Conservation (phyloP, 1,140 invertebrate genomes). For the Aphelenchoides fujianensis region DNA sequence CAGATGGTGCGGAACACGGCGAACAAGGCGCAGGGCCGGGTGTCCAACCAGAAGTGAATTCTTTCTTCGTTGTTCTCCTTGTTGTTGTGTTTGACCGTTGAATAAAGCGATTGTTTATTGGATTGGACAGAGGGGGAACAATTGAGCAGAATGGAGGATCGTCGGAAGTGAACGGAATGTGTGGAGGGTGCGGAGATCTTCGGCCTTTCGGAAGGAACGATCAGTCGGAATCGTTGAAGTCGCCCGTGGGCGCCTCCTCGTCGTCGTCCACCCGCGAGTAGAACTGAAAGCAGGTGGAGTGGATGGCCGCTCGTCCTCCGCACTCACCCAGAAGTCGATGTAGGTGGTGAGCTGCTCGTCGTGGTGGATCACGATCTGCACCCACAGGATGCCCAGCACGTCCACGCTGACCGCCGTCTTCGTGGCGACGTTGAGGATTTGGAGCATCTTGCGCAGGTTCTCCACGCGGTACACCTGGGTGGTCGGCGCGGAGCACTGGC, state of each 20-base stretch:
- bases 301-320: neutral
- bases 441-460: neutral
- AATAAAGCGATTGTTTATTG: neutral
- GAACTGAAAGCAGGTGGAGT: neutral
- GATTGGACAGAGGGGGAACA: neutral
- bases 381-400: neutral
- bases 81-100: neutral
- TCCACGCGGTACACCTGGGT: too few species aligned
- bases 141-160: neutral
- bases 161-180: too few species aligned
- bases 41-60: neutral
- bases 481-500: too few species aligned
- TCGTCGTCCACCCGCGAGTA: neutral
- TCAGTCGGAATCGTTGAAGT: neutral
- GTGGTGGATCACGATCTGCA: neutral
- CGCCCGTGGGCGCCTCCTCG: neutral
- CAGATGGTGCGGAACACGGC: neutral
- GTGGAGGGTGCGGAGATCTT: too few species aligned
- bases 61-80: neutral
- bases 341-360: neutral
- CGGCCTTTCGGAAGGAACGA: too few species aligned
- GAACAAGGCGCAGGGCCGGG: neutral
- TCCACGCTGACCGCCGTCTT: neutral
- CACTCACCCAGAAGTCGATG: conserved; percentile 5
- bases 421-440: neutral